Percentiles rank a stretch among this genome's conserved stretches.
Conservation (phyloP, 2,113 vertebrate genomes). For the Burhinus oedicnemus region DNA sequence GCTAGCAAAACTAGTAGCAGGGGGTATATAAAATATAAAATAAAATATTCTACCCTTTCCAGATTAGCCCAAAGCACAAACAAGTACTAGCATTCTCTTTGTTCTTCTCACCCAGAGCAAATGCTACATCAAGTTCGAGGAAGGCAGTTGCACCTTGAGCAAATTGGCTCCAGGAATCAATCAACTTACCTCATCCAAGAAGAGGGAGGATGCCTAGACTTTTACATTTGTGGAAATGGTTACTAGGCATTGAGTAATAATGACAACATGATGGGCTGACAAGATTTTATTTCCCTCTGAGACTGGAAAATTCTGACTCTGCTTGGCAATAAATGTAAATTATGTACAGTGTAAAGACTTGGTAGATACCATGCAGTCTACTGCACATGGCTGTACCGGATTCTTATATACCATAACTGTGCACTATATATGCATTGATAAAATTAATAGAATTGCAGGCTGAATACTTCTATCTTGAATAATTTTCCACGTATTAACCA, state of each 20-base stretch:
- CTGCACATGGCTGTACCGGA: background rate
- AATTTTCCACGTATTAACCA: constrained; percentile 60
- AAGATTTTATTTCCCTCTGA: constrained; percentile 55
- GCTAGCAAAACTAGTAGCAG: constrained; percentile 14
- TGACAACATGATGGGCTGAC: constrained; percentile 42
- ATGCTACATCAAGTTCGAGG: constrained; percentile 26
- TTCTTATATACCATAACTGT: background rate
- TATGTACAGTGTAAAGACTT: constrained; percentile 51
- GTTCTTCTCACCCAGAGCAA: constrained; percentile 53
- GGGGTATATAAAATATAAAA: background rate
- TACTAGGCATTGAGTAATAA: constrained; percentile 49
- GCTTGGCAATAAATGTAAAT: constrained; percentile 38
- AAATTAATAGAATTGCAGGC: constrained; percentile 40
- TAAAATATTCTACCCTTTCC: background rate
- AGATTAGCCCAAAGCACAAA: constrained; percentile 46
- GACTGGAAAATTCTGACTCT: constrained; percentile 47
- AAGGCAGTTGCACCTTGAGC: constrained; percentile 49
- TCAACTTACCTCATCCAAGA: constrained; percentile 32
- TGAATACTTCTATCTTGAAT: constrained; percentile 54
- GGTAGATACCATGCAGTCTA: constrained; percentile 12
- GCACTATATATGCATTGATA: background rate
- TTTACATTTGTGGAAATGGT: constrained; percentile 33
- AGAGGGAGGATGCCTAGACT: constrained; percentile 31
- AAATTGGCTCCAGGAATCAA: constrained; percentile 59
- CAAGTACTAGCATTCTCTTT: constrained; percentile 45